These are phyloP conservation scores for Formica exsecta DNA, from an alignment of 1,140 invertebrate genomes.

Conservation along the genomic window DNA sequence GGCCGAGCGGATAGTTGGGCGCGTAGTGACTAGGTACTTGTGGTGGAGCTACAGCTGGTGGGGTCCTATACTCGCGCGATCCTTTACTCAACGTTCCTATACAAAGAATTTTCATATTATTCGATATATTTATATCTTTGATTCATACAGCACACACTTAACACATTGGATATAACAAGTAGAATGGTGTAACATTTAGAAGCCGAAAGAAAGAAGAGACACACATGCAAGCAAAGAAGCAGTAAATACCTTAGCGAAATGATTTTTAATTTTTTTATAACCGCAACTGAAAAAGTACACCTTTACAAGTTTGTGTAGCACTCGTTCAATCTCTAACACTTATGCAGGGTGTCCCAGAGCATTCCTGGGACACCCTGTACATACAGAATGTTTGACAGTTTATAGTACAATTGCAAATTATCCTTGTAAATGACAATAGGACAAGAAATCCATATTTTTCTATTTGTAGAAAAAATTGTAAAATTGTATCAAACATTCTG, in stretches of 20 bases:
- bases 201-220: slow-evolving; percentile 51
- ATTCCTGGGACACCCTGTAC: neutral
- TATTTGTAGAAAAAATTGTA: neutral
- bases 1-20: slow-evolving; percentile 96
- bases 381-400: slow-evolving; percentile 21
- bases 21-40: slow-evolving; percentile 98
- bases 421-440: neutral
- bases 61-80: slow-evolving; percentile 95
- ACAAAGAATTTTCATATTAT: slow-evolving; percentile 19
- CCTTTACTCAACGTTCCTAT: slow-evolving; percentile 89
- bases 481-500: slow-evolving; percentile 3
- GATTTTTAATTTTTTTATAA: slow-evolving; percentile 57
- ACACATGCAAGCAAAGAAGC: slow-evolving; percentile 47
- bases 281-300: slow-evolving; percentile 62
- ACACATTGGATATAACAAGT: slow-evolving; percentile 29
- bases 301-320: slow-evolving; percentile 64
- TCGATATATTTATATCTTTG: no score
- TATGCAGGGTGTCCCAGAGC: slow-evolving; percentile 3
- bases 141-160: neutral
- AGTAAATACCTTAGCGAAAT: slow-evolving; percentile 62
- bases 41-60: slow-evolving; percentile 97
- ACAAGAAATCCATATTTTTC: neutral
- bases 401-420: neutral
- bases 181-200: slow-evolving; percentile 47
- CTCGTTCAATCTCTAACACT: slow-evolving; percentile 25